A percentile compares a stretch with the other conserved stretches of the same genome.
These are phyloP conservation scores for Sarcophaga variegata DNA, from an alignment of 2,888 invertebrate genomes.

Conservation along the genomic window DNA sequence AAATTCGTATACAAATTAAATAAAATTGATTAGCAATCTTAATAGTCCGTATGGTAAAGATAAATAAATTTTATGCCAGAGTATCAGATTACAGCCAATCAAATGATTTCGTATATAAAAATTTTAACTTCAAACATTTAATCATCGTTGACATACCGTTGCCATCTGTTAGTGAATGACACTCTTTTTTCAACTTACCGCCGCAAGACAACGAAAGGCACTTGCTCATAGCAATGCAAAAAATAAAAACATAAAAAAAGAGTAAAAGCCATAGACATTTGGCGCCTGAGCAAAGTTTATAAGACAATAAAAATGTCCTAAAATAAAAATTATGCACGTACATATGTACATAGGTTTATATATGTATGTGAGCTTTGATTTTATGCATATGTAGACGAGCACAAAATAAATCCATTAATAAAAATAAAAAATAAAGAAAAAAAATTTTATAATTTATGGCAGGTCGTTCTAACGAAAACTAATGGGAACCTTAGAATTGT, in stretches of 20 bases:
- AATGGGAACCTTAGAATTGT: constrained; percentile 44
- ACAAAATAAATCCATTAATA: constrained; percentile 51
- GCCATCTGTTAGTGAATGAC: constrained; percentile 64
- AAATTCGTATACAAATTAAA: not conserved
- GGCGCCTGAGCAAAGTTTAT: constrained; percentile 63
- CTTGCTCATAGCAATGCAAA: constrained; percentile 39
- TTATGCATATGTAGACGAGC: constrained; percentile 8
- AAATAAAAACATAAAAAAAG: constrained; percentile 8
- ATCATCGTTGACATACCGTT: constrained; percentile 60
- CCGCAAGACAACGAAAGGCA: constrained; percentile 59
- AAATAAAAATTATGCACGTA: constrained; percentile 58
- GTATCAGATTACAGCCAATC: constrained; percentile 44
- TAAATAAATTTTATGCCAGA: constrained; percentile 11
- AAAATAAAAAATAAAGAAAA: constrained; percentile 37
- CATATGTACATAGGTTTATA: not conserved
- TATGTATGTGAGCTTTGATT: constrained; percentile 36
- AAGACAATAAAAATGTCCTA: constrained; percentile 62
- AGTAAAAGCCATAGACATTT: constrained; percentile 56
- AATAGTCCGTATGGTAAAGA: not conserved
- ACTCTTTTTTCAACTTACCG: constrained; percentile 65
- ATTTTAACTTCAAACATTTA: constrained; percentile 53
- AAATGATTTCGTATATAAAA: constrained; percentile 2
- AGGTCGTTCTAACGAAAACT: constrained; percentile 43
- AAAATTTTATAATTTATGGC: constrained; percentile 59
- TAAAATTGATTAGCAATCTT: not conserved